These are phyloP conservation scores for Philopedon plagiatum DNA, from an alignment of 2,888 invertebrate species.

Conservation along the genomic window DNA sequence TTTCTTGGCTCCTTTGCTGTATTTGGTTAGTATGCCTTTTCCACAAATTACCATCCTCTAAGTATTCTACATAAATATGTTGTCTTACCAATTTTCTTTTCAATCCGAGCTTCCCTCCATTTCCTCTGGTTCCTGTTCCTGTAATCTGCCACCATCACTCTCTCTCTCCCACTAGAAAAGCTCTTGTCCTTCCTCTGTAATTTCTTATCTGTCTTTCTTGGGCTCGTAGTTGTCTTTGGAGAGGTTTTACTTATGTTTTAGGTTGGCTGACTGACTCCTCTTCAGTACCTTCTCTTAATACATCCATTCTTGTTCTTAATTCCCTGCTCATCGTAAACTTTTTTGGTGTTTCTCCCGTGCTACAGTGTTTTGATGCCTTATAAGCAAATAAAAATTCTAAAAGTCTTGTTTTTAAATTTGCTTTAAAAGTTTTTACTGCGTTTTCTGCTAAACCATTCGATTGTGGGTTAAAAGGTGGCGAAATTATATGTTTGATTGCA, in stretches of 20 bases:
- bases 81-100: neutral
- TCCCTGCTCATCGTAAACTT: constrained; percentile 28
- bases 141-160: constrained; percentile 6
- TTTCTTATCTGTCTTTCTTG: neutral
- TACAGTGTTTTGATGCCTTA: constrained; percentile 30
- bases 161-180: neutral
- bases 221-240: neutral
- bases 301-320: constrained; percentile 2
- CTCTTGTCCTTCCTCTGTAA: neutral
- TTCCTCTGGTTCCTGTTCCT: neutral
- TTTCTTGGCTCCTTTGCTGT: too few relatives aligned
- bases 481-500: constrained; percentile 54
- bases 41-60: neutral
- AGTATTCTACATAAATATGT: constrained; percentile 6
- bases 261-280: neutral
- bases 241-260: too few relatives aligned
- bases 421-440: constrained; percentile 46
- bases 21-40: constrained; percentile 23
- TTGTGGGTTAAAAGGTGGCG: constrained; percentile 43
- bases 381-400: constrained; percentile 35
- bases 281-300: neutral
- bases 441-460: constrained; percentile 57
- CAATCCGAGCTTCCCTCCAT: neutral
- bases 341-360: constrained; percentile 35
- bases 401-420: constrained; percentile 21